These are phyloP conservation scores for Coenonympha glycerion DNA, from an alignment of 2,888 invertebrate species.

Conservation along the genomic window DNA sequence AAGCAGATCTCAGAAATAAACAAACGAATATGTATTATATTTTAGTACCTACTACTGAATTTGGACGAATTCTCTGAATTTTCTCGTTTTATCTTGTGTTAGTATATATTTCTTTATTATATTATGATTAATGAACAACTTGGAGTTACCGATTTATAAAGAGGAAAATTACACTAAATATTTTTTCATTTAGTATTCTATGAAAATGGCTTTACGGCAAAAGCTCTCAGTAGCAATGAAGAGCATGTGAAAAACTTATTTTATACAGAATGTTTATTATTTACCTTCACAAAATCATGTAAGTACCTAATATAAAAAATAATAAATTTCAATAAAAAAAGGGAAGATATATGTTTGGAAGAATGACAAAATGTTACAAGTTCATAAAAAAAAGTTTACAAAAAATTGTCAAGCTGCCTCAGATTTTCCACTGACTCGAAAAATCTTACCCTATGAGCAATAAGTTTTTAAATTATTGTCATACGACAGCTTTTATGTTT, in stretches of 20 bases:
- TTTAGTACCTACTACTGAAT: too few species aligned
- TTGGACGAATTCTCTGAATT: too few species aligned
- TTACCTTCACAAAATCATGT: not conserved
- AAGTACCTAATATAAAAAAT: not conserved
- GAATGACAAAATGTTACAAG: not conserved
- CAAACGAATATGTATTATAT: too few species aligned
- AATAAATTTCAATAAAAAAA: not conserved
- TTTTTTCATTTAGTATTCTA: not conserved
- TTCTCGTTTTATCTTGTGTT: too few species aligned
- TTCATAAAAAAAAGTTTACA: not conserved
- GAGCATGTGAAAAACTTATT: not conserved
- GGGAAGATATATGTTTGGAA: slow-evolving; percentile 13
- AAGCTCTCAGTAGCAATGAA: not conserved
- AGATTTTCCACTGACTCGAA: slow-evolving; percentile 1
- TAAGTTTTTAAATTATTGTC: slow-evolving; percentile 38
- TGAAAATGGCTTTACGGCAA: not conserved
- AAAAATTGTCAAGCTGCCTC: not conserved
- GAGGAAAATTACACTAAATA: too few species aligned
- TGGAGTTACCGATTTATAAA: too few species aligned
- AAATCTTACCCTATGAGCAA: slow-evolving; percentile 7
- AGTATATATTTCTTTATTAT: too few species aligned
- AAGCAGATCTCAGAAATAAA: not conserved
- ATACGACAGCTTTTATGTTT: slow-evolving; percentile 38
- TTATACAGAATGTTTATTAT: too few species aligned
- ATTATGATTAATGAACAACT: too few species aligned